Evolutionary conservation across 2,888 invertebrate species (phyloP), one percentile per base, ranked within the genome.

Genomic region (Microplitis manilae): DNA sequence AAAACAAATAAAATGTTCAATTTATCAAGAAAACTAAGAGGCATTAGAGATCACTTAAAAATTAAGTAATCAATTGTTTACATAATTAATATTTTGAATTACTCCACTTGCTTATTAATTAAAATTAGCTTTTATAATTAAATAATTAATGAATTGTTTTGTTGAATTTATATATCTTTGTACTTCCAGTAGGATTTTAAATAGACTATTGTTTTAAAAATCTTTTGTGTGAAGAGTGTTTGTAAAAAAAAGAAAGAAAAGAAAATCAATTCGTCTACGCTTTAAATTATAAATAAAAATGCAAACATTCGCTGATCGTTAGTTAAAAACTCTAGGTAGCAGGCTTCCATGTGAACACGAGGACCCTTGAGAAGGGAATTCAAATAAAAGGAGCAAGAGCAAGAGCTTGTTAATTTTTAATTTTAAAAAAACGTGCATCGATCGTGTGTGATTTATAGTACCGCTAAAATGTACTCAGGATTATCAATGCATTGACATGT

Each of bases 91-190:
- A 4, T 30, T 30, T 30, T 30, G 2, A 30, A 30, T 30, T 30
- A 30, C 30, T 30, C 13, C 50, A 50, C 50, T 50, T 15, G 62
- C 8, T 17, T 15, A 62, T 8, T 62, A 7, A 13, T 17, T 62
- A 20, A 62, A 62, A 62, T 62, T 62, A 62, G 20, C 62, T 17
- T 17, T 7, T 62, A n/a, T 15, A 15, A 59, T 15, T 15, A 71
- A 59, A 20, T n/a, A 62, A 59, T 9, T 71, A 15, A 71, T 71
- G 40, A 38, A n/a, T 70, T 70, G 64, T 79, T 78, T 77, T 30
- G 78, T 78, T 79, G 77, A 81, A 59, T 79, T 77, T 79, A 75
- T 80, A 77, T 72, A 69, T 77, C 77, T 79, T 81, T 80, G 78
- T 80, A 79, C 77, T 79, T 76, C 70, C 77, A 75, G 76, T 62